phyloP scores from a whole-genome alignment of 2,888 invertebrate genomes.

The Trichopoda pennipes region DNA sequence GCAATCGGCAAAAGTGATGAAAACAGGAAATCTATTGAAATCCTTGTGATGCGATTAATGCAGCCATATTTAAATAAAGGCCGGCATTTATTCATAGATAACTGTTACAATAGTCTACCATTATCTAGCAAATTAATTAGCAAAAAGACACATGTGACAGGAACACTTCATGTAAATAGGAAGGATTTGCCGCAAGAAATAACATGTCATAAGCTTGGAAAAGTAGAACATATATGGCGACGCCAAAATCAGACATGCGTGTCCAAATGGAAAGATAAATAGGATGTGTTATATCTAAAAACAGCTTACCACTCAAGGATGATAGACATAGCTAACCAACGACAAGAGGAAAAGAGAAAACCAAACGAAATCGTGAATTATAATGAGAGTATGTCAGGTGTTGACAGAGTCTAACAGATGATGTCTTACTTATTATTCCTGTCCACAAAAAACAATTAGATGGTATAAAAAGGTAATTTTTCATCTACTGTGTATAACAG shows the following conservation, averaged over 20 bases:
- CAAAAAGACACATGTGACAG: constrained; percentile 15
- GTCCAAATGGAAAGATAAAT: too few relatives aligned
- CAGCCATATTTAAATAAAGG: constrained; percentile 35
- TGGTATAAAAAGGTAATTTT: constrained; percentile 3
- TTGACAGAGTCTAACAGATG: constrained; percentile 43
- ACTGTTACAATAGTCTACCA: constrained; percentile 40
- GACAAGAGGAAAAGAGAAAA: too few relatives aligned
- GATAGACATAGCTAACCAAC: too few relatives aligned
- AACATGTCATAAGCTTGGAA: constrained; percentile 39
- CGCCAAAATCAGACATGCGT: too few relatives aligned
- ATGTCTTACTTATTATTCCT: constrained; percentile 37
- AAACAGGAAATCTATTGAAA: constrained; percentile 33
- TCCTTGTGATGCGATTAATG: constrained; percentile 36
- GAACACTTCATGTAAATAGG: constrained; percentile 28
- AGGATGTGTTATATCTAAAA: too few relatives aligned
- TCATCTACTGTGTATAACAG: not conserved
- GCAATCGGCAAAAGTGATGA: not conserved
- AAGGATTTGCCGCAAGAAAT: constrained; percentile 23
- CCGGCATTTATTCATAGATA: constrained; percentile 38
- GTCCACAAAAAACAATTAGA: constrained; percentile 13
- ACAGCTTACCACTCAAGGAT: too few relatives aligned
- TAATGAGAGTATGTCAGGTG: constrained; percentile 44
- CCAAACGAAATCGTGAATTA: too few relatives aligned
- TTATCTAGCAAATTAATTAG: constrained; percentile 23
- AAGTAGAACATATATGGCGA: too few relatives aligned